Conservation (phyloP, 2,113 vertebrate species). For the Ancistrus triradiatus region DNA sequence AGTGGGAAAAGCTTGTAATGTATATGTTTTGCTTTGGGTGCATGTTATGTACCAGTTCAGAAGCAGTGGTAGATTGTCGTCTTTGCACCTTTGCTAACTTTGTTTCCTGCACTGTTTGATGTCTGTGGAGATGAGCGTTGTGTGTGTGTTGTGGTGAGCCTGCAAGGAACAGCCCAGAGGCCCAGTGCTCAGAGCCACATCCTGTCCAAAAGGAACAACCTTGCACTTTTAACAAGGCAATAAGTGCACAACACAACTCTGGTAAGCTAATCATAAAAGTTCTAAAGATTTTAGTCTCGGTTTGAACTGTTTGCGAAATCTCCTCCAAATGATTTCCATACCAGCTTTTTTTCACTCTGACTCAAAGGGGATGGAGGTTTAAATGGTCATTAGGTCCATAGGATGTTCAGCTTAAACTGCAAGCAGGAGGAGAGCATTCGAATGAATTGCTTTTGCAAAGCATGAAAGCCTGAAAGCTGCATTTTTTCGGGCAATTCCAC, state of each 20-base stretch:
- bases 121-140: constrained; percentile 57
- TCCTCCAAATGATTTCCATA: background rate
- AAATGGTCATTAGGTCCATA: background rate
- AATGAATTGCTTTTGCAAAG: constrained; percentile 14
- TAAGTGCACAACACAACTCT: constrained; percentile 50
- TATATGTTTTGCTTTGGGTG: background rate
- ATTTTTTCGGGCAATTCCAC: constrained; percentile 31
- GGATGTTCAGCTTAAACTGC: constrained; percentile 21
- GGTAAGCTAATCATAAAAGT: too few relatives aligned
- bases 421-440: background rate
- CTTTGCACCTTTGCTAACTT: constrained; percentile 20
- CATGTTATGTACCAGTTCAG: background rate
- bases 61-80: constrained; percentile 10
- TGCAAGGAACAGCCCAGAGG: constrained; percentile 56
- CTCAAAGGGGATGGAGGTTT: too few relatives aligned
- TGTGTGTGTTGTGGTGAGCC: constrained; percentile 55
- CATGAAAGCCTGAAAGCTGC: background rate
- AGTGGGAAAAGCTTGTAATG: background rate
- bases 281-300: too few relatives aligned
- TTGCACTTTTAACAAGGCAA: constrained; percentile 67
- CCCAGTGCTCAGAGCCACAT: constrained; percentile 64
- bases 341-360: too few relatives aligned
- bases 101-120: constrained; percentile 23
- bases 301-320: too few relatives aligned
- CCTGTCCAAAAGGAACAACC: constrained; percentile 66